Base-by-base conservation (phyloP, 2,797 vertebrate genomes). In the Aythya fuligula region DNA sequence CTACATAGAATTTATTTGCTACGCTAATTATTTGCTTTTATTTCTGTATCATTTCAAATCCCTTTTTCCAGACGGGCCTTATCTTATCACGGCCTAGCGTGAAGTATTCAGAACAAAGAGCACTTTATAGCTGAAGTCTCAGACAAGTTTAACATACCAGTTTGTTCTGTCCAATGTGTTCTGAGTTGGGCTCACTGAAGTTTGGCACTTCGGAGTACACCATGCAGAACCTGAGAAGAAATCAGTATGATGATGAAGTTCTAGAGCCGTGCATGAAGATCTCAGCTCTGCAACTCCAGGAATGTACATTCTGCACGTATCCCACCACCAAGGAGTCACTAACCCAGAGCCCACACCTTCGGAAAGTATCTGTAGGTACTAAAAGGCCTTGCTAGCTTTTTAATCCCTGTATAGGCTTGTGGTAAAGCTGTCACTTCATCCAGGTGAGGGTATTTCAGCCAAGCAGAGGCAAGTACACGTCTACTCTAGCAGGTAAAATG, bases 131-230 rank as follows among this genome's bases (percentile, higher is more conserved):
- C 74, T 69, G 47, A 82, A 77, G 45, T 65, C 79, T 82, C 47
- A 65, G 36, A 62, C 11, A 60, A 72, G 39, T 81, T 64, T 58
- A 95, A 98, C 98, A 98, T 98, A 99, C 99, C 98, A 97, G 97
- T 98, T 99, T 99, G 97, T 98, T 99, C 96, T 99, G 99, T 92
- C 98, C 93, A 34, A 98, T 18, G 94, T 99, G 98, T 60, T 99
- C 99, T 1, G 98, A 98, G 97, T 99, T 99, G 96, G 99, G 99
- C 92, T 99, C 99, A 54, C 99, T 99, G 98, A 99, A 99, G 97
- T 99, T 99, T 96, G 99, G 99, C 96, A 99, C 98, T 98, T 99
- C 99, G 56, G 99, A 99, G 96, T 99, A 99, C 39, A 99, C 99
- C 99, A 99, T 99, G 96, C 99, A 99, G 98, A 99, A 99, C 96